Evolutionary conservation across 2,888 invertebrate species (phyloP).

Genomic region (Mantis religiosa): DNA sequence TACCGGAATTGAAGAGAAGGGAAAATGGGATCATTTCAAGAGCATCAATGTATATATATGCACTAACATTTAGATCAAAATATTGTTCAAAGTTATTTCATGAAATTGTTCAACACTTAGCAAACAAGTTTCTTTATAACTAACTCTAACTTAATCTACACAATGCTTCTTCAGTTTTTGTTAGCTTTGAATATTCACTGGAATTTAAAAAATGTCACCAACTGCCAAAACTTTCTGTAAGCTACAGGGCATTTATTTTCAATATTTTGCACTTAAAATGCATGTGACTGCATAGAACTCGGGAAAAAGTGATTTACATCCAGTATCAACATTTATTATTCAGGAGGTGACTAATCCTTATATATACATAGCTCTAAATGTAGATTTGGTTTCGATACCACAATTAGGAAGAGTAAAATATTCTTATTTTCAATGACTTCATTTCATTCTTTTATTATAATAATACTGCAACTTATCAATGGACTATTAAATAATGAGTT

Average conservation of each 20-base stretch:
- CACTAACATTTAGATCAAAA: neutral
- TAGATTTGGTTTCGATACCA: neutral
- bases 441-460: neutral
- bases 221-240: neutral
- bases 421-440: neutral
- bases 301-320: neutral
- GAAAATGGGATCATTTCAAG: neutral
- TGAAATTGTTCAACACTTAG: neutral
- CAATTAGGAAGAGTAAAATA: neutral
- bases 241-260: neutral
- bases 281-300: conserved; percentile 6
- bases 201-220: neutral
- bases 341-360: neutral
- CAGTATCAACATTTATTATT: neutral
- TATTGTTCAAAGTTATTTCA: neutral
- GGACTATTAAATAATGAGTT: neutral
- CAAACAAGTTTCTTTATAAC: neutral
- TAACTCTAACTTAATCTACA: neutral
- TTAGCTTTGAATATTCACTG: neutral
- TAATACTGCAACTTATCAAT: neutral
- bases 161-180: neutral
- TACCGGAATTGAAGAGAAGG: neutral
- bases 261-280: neutral
- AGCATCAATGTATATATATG: neutral
- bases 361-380: neutral